phyloP scores from a whole-genome alignment of 2,888 invertebrate genomes.

The Ellobium chinense region DNA sequence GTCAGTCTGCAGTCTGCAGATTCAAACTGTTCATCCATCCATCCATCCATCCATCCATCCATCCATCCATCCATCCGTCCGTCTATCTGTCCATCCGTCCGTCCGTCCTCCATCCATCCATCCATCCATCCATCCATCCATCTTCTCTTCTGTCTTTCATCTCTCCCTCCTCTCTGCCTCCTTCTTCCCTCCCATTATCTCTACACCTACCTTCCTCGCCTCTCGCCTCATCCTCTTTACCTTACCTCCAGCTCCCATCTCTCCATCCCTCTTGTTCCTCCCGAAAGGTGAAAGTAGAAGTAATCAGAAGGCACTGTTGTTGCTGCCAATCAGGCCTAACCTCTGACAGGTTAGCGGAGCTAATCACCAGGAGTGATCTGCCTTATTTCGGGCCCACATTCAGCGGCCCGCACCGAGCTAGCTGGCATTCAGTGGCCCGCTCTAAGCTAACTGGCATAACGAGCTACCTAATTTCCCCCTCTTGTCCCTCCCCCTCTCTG shows the following conservation, averaged over 20 bases:
- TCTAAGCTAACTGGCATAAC: no score
- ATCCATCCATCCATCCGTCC: no score
- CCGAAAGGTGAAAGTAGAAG: background rate
- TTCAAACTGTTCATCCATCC: no score
- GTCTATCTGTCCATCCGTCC: no score
- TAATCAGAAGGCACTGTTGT: background rate
- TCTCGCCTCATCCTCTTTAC: background rate
- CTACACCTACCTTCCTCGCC: background rate
- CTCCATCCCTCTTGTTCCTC: background rate
- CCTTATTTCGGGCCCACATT: slow-evolving; percentile 6
- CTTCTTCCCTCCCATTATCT: background rate
- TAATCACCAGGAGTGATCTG: slow-evolving; percentile 1
- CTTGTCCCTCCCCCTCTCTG: background rate
- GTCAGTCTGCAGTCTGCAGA: no score
- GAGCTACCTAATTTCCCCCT: background rate
- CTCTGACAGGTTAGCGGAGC: slow-evolving; percentile 9
- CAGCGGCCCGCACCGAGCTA: background rate
- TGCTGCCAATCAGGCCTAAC: slow-evolving; percentile 17
- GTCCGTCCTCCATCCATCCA: no score
- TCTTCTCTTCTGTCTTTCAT: no score
- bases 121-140: no score
- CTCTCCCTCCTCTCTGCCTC: background rate
- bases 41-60: no score
- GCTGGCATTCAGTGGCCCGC: no score
- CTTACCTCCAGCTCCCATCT: background rate